phyloP scores from a whole-genome alignment of 2,113 vertebrate genomes.

The Rattus norvegicus region DNA sequence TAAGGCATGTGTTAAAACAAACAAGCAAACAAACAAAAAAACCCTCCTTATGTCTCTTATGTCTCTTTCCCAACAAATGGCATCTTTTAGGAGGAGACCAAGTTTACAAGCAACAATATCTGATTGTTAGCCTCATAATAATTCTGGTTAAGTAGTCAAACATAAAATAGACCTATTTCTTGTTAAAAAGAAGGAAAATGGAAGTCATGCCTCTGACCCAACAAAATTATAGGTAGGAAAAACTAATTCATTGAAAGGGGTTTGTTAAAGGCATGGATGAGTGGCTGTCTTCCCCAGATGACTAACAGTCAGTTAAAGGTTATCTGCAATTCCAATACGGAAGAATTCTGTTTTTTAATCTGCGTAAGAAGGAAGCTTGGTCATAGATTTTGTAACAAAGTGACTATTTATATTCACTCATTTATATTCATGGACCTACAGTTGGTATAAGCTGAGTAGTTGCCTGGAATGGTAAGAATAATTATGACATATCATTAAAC shows the following conservation, averaged over 20 bases:
- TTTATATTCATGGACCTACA: conserved; percentile 49
- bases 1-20: neutral
- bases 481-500: neutral
- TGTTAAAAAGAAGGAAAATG: conserved; percentile 8
- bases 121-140: neutral
- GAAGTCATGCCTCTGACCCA: conserved; percentile 33
- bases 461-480: neutral
- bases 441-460: neutral
- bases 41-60: too few relatives aligned
- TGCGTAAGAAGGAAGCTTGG: conserved; percentile 22
- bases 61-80: neutral
- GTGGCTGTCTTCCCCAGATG: neutral
- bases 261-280: neutral
- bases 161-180: neutral
- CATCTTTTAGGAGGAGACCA: neutral
- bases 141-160: neutral
- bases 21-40: neutral
- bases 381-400: neutral
- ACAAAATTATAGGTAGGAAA: conserved; percentile 34
- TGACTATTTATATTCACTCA: conserved; percentile 9
- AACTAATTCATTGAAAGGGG: neutral
- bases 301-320: conserved; percentile 21
- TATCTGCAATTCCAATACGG: conserved; percentile 51
- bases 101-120: neutral
- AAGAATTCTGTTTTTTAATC: conserved; percentile 24